A percentile compares a stretch with the other conserved stretches of the same genome.
These are phyloP conservation scores for Diachasma alloeum DNA, from an alignment of 1,140 invertebrate species.

Conservation along the genomic window DNA sequence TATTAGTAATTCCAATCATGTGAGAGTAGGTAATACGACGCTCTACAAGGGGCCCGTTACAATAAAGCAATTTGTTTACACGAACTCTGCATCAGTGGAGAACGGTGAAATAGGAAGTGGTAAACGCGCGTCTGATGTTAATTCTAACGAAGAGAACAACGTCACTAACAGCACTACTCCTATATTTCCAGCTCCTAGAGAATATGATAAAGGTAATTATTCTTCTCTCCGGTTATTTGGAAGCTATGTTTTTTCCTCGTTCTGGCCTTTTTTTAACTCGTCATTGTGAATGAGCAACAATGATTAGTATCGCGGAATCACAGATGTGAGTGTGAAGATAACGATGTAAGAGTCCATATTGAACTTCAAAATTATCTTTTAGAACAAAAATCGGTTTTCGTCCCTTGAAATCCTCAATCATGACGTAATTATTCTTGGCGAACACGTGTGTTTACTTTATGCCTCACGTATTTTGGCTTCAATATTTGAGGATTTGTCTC, in stretches of 20 bases:
- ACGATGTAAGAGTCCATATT: no score
- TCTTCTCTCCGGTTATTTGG: no score
- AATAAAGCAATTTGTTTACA: conserved; percentile 71
- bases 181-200: conserved; percentile 23
- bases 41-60: conserved; percentile 73
- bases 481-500: no score
- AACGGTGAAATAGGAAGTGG: conserved; percentile 5
- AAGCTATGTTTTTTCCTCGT: no score
- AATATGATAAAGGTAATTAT: conserved; percentile 33
- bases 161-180: conserved; percentile 1
- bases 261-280: no score
- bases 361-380: no score
- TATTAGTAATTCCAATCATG: conserved; percentile 69
- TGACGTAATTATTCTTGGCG: not conserved
- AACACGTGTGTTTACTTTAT: not conserved
- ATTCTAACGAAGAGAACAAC: conserved; percentile 19
- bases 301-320: no score
- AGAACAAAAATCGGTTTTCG: not conserved
- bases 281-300: no score
- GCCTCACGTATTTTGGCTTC: no score
- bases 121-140: conserved; percentile 3
- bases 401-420: not conserved
- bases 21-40: conserved; percentile 73
- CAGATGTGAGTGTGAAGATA: no score
- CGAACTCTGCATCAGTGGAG: conserved; percentile 36